Percentiles rank a stretch among this genome's conserved stretches.
Evolutionary conservation across 92 coral and sea anemone genomes (phyloP).

Genomic region (Parazoanthus darwini): DNA sequence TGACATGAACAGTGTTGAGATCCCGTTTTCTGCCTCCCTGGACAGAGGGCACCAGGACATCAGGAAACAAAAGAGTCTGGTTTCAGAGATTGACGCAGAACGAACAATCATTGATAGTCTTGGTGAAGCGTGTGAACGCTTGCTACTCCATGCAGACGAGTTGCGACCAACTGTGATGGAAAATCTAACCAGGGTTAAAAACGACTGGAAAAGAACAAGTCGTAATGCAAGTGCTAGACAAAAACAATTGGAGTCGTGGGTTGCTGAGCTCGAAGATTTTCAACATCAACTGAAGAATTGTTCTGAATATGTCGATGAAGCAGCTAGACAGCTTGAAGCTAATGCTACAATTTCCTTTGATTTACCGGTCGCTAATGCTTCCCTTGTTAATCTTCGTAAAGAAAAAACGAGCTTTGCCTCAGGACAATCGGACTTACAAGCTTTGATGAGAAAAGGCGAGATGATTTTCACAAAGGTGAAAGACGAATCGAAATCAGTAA

Average conservation of each 20-base stretch:
- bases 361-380: slow-evolving; percentile 49
- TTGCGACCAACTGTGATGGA: slow-evolving; percentile 40
- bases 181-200: slow-evolving; percentile 42
- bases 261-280: slow-evolving; percentile 54
- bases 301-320: slow-evolving; percentile 48
- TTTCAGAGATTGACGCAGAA: slow-evolving; percentile 44
- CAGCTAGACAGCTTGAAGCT: slow-evolving; percentile 31
- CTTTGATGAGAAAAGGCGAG: slow-evolving; percentile 47
- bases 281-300: slow-evolving; percentile 48
- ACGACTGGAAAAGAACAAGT: slow-evolving; percentile 51
- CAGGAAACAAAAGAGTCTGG: slow-evolving; percentile 22
- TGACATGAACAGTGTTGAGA: not conserved
- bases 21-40: slow-evolving; percentile 6
- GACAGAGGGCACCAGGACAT: slow-evolving; percentile 34
- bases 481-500: slow-evolving; percentile 46
- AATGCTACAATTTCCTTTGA: slow-evolving; percentile 43
- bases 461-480: slow-evolving; percentile 38
- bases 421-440: slow-evolving; percentile 48
- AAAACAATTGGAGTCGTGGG: slow-evolving; percentile 56
- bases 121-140: slow-evolving; percentile 46
- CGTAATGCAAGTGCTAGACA: slow-evolving; percentile 44
- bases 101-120: slow-evolving; percentile 47
- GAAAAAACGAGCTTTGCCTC: slow-evolving; percentile 57
- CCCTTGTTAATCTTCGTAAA: slow-evolving; percentile 59
- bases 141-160: slow-evolving; percentile 43